A percentile compares a stretch with the other conserved stretches of the same genome.
Evolutionary conservation across 2,888 invertebrate genomes (phyloP).

Genomic region (Hyalella azteca): DNA sequence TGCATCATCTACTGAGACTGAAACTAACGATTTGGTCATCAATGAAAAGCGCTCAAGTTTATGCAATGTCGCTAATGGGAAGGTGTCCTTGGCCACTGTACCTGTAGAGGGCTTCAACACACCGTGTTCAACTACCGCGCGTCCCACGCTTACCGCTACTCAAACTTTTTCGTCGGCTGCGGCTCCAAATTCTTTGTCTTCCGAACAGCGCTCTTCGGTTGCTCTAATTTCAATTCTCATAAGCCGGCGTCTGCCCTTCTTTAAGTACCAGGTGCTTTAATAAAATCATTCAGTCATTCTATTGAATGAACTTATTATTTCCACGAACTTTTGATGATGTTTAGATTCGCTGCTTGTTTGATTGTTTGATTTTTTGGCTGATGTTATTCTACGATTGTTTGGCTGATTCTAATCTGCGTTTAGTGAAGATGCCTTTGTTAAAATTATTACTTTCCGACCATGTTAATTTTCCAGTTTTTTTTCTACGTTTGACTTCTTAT

Average conservation of each 20-base stretch:
- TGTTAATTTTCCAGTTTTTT: no score
- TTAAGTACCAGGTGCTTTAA: neutral
- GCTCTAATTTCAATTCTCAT: neutral
- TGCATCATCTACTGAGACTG: neutral
- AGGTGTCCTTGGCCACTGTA: no score
- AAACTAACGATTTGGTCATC: neutral
- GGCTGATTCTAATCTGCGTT: neutral
- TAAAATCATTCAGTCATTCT: neutral
- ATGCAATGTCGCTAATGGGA: neutral
- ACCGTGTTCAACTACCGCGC: no score
- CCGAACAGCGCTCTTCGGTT: neutral
- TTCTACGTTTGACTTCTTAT: neutral
- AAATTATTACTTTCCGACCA: neutral
- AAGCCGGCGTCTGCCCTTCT: neutral
- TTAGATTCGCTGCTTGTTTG: neutral
- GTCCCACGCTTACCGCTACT: neutral
- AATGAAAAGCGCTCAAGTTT: neutral
- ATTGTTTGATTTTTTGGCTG: neutral
- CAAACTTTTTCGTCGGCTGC: neutral
- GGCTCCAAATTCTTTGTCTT: neutral
- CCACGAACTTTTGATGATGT: neutral
- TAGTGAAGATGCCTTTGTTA: neutral
- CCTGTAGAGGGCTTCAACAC: no score
- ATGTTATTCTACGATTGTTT: neutral
- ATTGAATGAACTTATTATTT: neutral